Base-by-base conservation (phyloP, 2,888 invertebrate genomes). In the Palloptera scutellata region DNA sequence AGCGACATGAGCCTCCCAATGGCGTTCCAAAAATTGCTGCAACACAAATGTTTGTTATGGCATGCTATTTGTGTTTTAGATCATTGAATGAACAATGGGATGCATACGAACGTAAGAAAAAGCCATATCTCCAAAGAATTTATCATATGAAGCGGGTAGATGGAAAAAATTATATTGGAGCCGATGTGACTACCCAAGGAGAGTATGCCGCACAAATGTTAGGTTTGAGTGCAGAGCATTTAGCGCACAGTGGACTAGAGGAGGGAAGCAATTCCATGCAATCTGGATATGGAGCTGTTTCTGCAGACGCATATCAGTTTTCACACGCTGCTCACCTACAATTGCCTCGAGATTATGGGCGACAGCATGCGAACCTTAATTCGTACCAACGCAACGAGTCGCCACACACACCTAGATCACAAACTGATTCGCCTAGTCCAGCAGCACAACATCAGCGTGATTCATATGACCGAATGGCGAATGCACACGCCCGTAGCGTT, bases 61-160 rank as follows among this genome's bases (percentile, higher is more conserved):
- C 92, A 68, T 97, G 97, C 86, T 90, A 90, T 83, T 89, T 96
- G 42, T 97, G 97, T 86, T 94, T 92, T 85, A 91, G 92, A 62
- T 89, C 95, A 79, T 88, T 97, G 54, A 88, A 91, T 66, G 93
- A 95, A 83, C 97, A 97, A 86, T 97, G 97, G 97, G 94, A 96
- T 78, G 89, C 91, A 72, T 94, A 94, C 84, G 96, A 97, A 86
- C 87, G 92, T 54, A 92, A 92, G 78, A 91, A 91, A 80, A 92
- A 93, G 75, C 95, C 96, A 0, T 92, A 94, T 83, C 88, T 91
- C 73, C 95, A 96, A 83, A 87, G 97, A 64, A 89, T 96, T 79
- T 97, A 97, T 82, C 96, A 96, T 92, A 88, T 96, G 86, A 97
- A 97, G 85, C 87, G 97, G 76, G 90, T 93, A 75, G 96, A 97